phyloP scores from a whole-genome alignment of 2,797 vertebrate genomes.

The Hyperoplus immaculatus region DNA sequence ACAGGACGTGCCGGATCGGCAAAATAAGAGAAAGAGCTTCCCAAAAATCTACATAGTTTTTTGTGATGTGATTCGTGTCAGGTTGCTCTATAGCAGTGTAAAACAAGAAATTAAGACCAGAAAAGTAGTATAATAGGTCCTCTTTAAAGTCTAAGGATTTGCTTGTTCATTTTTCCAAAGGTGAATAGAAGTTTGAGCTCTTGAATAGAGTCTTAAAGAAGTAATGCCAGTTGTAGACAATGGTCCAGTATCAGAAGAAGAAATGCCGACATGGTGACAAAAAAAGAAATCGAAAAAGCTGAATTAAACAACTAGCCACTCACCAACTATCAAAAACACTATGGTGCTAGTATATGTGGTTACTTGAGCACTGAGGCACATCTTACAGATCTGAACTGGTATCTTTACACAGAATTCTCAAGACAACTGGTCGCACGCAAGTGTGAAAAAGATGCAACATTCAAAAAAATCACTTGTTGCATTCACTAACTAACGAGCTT shows the following conservation, averaged over 20 bases:
- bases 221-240: not conserved
- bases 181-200: not conserved
- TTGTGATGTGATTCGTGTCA: too few relatives aligned
- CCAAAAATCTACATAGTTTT: too few relatives aligned
- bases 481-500: not conserved
- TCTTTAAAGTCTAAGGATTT: conserved; percentile 4
- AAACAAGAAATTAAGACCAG: too few relatives aligned
- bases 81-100: too few relatives aligned
- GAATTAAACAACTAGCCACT: not conserved
- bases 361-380: not conserved
- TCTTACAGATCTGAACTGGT: not conserved
- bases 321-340: not conserved
- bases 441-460: conserved; percentile 1
- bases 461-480: conserved; percentile 2
- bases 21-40: too few relatives aligned
- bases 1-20: too few relatives aligned
- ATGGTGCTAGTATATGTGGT: not conserved
- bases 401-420: not conserved
- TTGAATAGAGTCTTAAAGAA: conserved; percentile 1
- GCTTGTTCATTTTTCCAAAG: not conserved
- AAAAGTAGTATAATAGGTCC: too few relatives aligned
- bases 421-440: too few relatives aligned
- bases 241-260: not conserved
- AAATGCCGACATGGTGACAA: not conserved
- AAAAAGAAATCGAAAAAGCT: not conserved